Evolutionary conservation across 2,113 vertebrate species (phyloP), one percentile per base, ranked within the genome.

Genomic region (Pipa parva): DNA sequence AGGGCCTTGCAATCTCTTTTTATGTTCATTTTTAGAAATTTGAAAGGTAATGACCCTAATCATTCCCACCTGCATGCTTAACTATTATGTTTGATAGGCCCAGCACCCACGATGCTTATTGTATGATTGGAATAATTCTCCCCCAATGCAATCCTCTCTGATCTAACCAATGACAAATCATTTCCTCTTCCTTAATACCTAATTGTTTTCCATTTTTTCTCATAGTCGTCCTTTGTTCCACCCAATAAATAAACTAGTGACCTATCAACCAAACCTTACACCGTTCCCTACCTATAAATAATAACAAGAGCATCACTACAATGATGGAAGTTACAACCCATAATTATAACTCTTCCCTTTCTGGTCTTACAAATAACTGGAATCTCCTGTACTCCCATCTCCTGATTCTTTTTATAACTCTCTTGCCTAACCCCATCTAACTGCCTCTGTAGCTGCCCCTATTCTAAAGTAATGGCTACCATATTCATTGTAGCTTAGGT

Each of bases 281-380:
- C 2, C 5, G 5, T 42, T 3, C n/a, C 5, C 2, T 2, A 3
- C 37, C 2, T 2, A 2, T 17, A n/a, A n/a, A 13, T 2, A 2
- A 5, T 17, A 5, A 2, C n/a, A n/a, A n/a, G 2, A 2, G 2
- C 2, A 3, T 15, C 15, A 17, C 37, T 17, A 12, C 13, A 17
- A 12, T 5, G 2, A 2, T 15, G 13, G 13, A 3, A 17, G 5
- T 3, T 39, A 39, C 5, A 5, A 6, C 5, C 36, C 7, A 2
- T 8, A 7, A 8, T 33, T 8, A 8, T 8, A 33, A 33, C 31
- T 2, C 8, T 3, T 2, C 12, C 2, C n/a, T n/a, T n/a, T n/a
- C n/a, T n/a, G 7, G 31, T 2, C 31, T 7, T 3, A 33, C 7
- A 12, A 10, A 33, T 10, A 2, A 3, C 31, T 33, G 3, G 13